Conservation (phyloP, 1,140 invertebrate genomes). For the Drosophila repletoides region DNA sequence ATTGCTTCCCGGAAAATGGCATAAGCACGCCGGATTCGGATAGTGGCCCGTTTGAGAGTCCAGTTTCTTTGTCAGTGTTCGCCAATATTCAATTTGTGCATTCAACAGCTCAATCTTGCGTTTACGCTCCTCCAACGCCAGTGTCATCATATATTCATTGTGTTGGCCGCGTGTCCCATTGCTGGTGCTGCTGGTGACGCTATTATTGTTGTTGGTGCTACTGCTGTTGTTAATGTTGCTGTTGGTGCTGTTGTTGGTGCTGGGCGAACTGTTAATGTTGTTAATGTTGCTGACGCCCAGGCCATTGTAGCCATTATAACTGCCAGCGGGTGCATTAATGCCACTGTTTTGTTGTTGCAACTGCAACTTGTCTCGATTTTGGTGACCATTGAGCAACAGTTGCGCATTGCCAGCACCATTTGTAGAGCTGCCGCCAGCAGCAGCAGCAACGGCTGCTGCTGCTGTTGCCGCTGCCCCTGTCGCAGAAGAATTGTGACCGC, state of each 20-base stretch:
- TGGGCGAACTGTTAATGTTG: slow-evolving; percentile 20
- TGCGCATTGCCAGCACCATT: slow-evolving; percentile 14
- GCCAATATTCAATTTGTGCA: slow-evolving; percentile 79
- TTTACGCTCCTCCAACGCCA: slow-evolving; percentile 73
- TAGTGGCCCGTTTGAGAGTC: slow-evolving; percentile 59
- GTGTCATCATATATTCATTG: slow-evolving; percentile 66
- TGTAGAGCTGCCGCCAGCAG: neutral
- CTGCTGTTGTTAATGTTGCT: slow-evolving; percentile 21
- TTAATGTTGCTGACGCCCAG: slow-evolving; percentile 33
- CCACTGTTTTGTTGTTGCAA: slow-evolving; percentile 21
- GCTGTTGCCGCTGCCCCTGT: slow-evolving; percentile 2
- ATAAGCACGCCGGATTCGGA: slow-evolving; percentile 66
- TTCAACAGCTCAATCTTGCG: slow-evolving; percentile 75
- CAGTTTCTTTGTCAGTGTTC: slow-evolving; percentile 75
- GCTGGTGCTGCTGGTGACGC: slow-evolving; percentile 5
- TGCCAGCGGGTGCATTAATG: slow-evolving; percentile 54
- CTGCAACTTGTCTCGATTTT: slow-evolving; percentile 25
- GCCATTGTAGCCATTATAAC: slow-evolving; percentile 65
- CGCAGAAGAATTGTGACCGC: slow-evolving; percentile 35
- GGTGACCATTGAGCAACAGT: slow-evolving; percentile 57
- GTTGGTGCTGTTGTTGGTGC: slow-evolving; percentile 40
- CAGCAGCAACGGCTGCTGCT: neutral
- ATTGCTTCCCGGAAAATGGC: slow-evolving; percentile 65
- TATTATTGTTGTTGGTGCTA: neutral
- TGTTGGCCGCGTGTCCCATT: slow-evolving; percentile 37